Conservation (phyloP, 2,113 vertebrate species). For the Anolis carolinensis region DNA sequence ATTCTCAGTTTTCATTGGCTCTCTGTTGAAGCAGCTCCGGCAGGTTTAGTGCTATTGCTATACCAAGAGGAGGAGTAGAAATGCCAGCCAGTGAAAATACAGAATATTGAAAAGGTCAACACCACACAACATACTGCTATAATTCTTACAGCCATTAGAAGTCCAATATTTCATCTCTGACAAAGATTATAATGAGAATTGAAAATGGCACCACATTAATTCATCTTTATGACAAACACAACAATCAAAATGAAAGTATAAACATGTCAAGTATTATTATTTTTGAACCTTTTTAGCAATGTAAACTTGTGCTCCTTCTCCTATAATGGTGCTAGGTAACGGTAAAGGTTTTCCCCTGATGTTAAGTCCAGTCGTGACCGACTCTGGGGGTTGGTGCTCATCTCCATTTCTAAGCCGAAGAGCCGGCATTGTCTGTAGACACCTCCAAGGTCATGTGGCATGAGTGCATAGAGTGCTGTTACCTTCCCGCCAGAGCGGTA, state of each 20-base stretch:
- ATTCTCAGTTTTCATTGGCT: constrained; percentile 74
- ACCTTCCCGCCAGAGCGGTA: too few relatives aligned
- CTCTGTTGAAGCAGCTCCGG: constrained; percentile 45
- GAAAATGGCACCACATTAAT: constrained; percentile 82
- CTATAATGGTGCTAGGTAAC: constrained; percentile 60
- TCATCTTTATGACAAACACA: constrained; percentile 79
- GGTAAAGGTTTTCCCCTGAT: too few relatives aligned
- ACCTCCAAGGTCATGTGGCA: too few relatives aligned
- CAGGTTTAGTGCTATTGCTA: constrained; percentile 54
- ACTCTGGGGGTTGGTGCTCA: too few relatives aligned
- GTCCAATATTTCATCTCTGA: constrained; percentile 81
- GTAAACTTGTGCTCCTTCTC: constrained; percentile 56
- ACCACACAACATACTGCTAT: constrained; percentile 71
- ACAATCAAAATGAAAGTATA: constrained; percentile 74
- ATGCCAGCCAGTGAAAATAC: constrained; percentile 80
- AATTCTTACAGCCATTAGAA: constrained; percentile 81
- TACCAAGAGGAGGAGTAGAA: constrained; percentile 66
- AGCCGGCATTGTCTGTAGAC: too few relatives aligned
- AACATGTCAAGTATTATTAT: constrained; percentile 62
- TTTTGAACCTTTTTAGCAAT: constrained; percentile 56
- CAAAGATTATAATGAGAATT: constrained; percentile 78
- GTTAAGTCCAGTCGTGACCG: too few relatives aligned
- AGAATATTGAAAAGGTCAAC: constrained; percentile 85
- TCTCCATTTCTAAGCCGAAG: too few relatives aligned
- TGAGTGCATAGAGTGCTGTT: too few relatives aligned